Evolutionary conservation across 2,797 vertebrate genomes (phyloP), one percentile per base, ranked within the genome.

Genomic region (Gymnoscopelus microlampas): DNA sequence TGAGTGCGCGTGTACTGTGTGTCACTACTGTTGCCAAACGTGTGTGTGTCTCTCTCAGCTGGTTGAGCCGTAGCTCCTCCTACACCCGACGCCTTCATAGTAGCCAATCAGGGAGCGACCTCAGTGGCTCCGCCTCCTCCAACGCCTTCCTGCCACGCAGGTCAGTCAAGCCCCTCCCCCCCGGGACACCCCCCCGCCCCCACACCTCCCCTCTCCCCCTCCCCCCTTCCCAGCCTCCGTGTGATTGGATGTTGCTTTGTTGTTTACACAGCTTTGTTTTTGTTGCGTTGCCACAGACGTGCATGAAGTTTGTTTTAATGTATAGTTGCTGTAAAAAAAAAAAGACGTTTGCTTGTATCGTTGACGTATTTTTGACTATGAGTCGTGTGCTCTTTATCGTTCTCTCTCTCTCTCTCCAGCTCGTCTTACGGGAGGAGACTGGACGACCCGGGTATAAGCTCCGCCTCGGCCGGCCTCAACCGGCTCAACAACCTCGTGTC

Each of bases 401-500:
- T 35, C 6, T 32, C 5, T 32, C 32, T 39, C 4, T 66, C 72
- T 56, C 15, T 79, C 74, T 81, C 39, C 54, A 95, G 94, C 89
- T 93, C 94, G 66, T 94, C 94, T 76, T 95, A 94, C 76, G 94
- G 93, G 89, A 91, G 86, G 85, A 94, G 91, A 90, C 91, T 94
- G 81, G 93, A 95, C 79, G 92, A 94, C 79, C 80, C 93, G 24
- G 82, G 82, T 15, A 54, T 89, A 81, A 94, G 91, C 91, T 94
- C 94, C 58, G 80, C 88, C 84, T 85, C 86, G 29, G 74, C 88
- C 53, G 91, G 92, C 75, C 88, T 94, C 68, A 76, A 89, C 67
- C 94, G 93, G 64, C 89, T 93, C 68, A 94, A 92, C 70, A 92
- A 76, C 68, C 78, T 90, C 67, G 83, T 90, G 72, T 82, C 87